Conservation (phyloP, 2,888 invertebrate species). For the Ditylenchus weischeri region DNA sequence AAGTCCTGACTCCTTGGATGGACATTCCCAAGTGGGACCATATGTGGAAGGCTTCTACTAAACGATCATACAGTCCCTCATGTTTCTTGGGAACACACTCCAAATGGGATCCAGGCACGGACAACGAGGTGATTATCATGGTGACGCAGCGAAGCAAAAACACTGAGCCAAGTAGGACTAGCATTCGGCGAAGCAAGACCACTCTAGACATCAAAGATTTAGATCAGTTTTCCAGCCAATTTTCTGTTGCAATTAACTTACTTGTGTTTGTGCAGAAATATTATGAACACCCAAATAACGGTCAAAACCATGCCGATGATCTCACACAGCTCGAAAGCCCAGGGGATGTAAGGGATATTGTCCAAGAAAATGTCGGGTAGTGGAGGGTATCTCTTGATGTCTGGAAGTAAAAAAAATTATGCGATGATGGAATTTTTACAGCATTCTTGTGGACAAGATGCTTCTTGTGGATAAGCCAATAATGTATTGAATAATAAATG, state of each 20-base stretch:
- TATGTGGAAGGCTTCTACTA: neutral
- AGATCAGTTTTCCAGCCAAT: neutral
- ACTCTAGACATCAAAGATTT: constrained; percentile 68
- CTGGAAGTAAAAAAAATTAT: too few relatives aligned
- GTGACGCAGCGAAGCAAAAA: constrained; percentile 91
- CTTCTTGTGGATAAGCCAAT: too few relatives aligned
- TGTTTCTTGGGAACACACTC: constrained; percentile 59
- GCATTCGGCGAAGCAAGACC: constrained; percentile 87
- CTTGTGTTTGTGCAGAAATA: constrained; percentile 95
- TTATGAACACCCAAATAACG: constrained; percentile 80
- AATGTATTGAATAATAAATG: too few relatives aligned
- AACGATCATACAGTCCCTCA: constrained; percentile 41
- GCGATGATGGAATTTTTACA: too few relatives aligned
- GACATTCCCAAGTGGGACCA: constrained; percentile 64
- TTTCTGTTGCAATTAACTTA: constrained; percentile 60
- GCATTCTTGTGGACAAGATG: too few relatives aligned
- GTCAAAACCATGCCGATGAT: constrained; percentile 83
- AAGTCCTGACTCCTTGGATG: constrained; percentile 88
- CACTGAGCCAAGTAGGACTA: constrained; percentile 91
- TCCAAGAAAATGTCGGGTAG: constrained; percentile 96
- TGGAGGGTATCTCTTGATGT: constrained; percentile 76
- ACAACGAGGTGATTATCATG: constrained; percentile 97
- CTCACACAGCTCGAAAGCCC: constrained; percentile 76
- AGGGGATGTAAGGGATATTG: constrained; percentile 95
- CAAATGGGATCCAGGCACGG: constrained; percentile 80